These are phyloP conservation scores for Tribolium castaneum DNA, from an alignment of 1,140 invertebrate species.

Conservation along the genomic window DNA sequence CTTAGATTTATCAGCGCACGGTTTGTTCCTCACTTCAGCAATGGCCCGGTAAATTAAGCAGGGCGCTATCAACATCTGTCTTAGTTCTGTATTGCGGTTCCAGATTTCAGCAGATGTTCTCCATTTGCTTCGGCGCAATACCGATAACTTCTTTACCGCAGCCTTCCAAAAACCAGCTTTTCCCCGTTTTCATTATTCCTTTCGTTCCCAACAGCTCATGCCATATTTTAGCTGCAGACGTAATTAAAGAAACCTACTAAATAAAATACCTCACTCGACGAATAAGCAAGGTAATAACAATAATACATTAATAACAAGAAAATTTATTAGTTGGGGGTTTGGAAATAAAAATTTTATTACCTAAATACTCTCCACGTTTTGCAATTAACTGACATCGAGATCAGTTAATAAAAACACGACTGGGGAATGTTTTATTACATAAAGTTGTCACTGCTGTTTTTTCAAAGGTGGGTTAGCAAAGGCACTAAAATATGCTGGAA, in stretches of 20 bases:
- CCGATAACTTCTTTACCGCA: conserved; percentile 44
- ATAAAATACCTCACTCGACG: not conserved
- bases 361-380: not conserved
- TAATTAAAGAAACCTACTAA: conserved; percentile 25
- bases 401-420: not conserved
- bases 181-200: conserved; percentile 34
- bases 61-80: conserved; percentile 47
- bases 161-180: conserved; percentile 34
- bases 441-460: not conserved
- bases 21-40: conserved; percentile 44
- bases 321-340: not conserved
- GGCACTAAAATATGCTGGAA: not conserved
- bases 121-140: conserved; percentile 41
- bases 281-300: not conserved
- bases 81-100: conserved; percentile 45
- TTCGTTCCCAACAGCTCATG: conserved; percentile 13
- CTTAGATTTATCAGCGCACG: conserved; percentile 38
- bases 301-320: not conserved
- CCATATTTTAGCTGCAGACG: conserved; percentile 11
- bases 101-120: conserved; percentile 47
- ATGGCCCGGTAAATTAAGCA: conserved; percentile 46
- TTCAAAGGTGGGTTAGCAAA: not conserved
- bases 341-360: not conserved
- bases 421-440: not conserved
- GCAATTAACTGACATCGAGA: not conserved